These are phyloP conservation scores for Aproaerema taeniolella DNA, from an alignment of 2,888 invertebrate species.

Conservation along the genomic window DNA sequence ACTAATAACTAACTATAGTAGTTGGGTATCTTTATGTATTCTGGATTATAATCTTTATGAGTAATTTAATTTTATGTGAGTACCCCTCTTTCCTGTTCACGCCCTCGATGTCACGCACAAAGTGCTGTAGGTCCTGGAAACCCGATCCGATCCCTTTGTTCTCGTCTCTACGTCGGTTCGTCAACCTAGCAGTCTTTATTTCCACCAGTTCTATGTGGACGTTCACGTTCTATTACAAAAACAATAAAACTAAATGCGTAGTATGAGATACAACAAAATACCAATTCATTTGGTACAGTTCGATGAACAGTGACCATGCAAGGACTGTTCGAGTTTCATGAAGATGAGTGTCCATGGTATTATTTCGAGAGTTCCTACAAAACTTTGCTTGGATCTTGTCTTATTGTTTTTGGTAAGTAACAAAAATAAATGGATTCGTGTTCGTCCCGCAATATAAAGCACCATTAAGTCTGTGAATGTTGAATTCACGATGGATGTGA, in stretches of 20 bases:
- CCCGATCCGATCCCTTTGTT: constrained; percentile 53
- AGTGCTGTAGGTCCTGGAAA: constrained; percentile 48
- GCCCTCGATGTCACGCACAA: constrained; percentile 55
- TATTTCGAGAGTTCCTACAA: constrained; percentile 74
- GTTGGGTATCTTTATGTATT: too few species aligned
- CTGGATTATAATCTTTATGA: too few species aligned
- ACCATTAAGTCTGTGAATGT: too few species aligned
- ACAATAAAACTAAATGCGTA: constrained; percentile 43
- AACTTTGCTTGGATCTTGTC: constrained; percentile 69
- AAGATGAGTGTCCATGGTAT: constrained; percentile 73
- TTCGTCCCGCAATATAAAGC: too few species aligned
- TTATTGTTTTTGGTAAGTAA: constrained; percentile 71
- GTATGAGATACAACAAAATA: constrained; percentile 25
- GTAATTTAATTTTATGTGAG: background rate
- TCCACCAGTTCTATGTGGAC: constrained; percentile 59
- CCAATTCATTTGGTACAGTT: constrained; percentile 40
- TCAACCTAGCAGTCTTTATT: constrained; percentile 65
- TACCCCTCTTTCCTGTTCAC: constrained; percentile 46
- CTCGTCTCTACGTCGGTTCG: constrained; percentile 46
- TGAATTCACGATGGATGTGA: too few species aligned
- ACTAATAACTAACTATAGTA: too few species aligned
- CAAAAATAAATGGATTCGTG: too few species aligned
- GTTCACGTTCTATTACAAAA: constrained; percentile 36
- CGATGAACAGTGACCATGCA: constrained; percentile 41
- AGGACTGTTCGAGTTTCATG: constrained; percentile 52